These are phyloP conservation scores for Xyrichtys novacula DNA, from an alignment of 2,797 vertebrate species.

Conservation along the genomic window DNA sequence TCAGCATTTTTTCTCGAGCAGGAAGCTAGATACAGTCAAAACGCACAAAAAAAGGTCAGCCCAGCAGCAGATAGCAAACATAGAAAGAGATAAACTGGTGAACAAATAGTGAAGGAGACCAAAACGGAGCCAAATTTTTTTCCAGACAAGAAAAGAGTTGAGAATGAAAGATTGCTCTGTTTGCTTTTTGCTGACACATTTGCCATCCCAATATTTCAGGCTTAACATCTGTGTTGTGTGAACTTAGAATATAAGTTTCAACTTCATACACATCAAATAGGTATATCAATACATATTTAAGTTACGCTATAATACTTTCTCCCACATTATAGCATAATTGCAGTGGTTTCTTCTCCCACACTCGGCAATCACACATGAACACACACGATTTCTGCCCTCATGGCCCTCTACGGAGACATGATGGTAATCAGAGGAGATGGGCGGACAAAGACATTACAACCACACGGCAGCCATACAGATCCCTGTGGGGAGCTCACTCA, in stretches of 20 bases:
- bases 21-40: neutral
- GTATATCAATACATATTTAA: neutral
- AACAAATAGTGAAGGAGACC: neutral
- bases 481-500: constrained; percentile 49
- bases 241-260: neutral
- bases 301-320: neutral
- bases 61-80: neutral
- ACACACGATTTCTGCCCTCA: constrained; percentile 38
- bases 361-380: constrained; percentile 22
- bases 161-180: too few species aligned
- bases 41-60: neutral
- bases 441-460: constrained; percentile 67
- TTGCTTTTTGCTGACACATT: too few species aligned
- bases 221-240: too few species aligned
- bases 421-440: constrained; percentile 74
- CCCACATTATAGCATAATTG: neutral
- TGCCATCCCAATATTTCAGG: too few species aligned
- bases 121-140: neutral
- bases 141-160: too few species aligned
- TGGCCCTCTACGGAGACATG: constrained; percentile 48
- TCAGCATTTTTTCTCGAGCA: neutral
- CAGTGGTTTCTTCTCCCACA: constrained; percentile 3
- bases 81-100: neutral
- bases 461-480: constrained; percentile 50
- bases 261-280: neutral